These are phyloP conservation scores for Panorpa germanica DNA, from an alignment of 2,888 invertebrate species.

Conservation along the genomic window DNA sequence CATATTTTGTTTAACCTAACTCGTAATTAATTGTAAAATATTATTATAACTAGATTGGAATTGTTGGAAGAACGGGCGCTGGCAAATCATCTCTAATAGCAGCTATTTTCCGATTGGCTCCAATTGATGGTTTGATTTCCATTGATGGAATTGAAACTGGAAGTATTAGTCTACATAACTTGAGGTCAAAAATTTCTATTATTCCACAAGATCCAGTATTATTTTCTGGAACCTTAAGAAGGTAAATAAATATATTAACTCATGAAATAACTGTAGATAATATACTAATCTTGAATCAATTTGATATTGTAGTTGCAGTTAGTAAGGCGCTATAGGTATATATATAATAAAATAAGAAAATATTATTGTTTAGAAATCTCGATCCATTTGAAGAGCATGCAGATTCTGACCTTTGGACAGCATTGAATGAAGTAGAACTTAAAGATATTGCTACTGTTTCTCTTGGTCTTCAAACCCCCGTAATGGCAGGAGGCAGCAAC, in stretches of 20 bases:
- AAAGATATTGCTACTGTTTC: slow-evolving; percentile 28
- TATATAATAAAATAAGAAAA: not conserved
- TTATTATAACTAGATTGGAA: slow-evolving; percentile 25
- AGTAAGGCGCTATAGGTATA: not conserved
- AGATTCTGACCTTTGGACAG: slow-evolving; percentile 48
- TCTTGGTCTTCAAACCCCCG: slow-evolving; percentile 29
- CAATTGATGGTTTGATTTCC: slow-evolving; percentile 39
- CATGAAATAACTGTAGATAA: too few species aligned
- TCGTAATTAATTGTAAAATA: not conserved
- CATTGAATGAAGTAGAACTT: slow-evolving; percentile 49
- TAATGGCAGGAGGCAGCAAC: slow-evolving; percentile 35
- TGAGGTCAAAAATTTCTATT: slow-evolving; percentile 39
- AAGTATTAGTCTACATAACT: slow-evolving; percentile 34
- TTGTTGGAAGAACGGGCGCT: slow-evolving; percentile 46
- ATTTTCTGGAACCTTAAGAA: slow-evolving; percentile 30
- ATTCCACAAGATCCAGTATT: slow-evolving; percentile 35
- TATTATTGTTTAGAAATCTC: slow-evolving; percentile 40
- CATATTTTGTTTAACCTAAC: not conserved
- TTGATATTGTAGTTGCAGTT: too few species aligned
- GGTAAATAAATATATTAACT: slow-evolving; percentile 13
- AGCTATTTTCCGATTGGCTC: slow-evolving; percentile 32
- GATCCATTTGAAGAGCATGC: slow-evolving; percentile 56
- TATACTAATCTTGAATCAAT: too few species aligned
- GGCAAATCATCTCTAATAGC: slow-evolving; percentile 56
- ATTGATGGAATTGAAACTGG: slow-evolving; percentile 48